Evolutionary conservation across 2,888 invertebrate genomes (phyloP).

Genomic region (Tetragnatha montana): DNA sequence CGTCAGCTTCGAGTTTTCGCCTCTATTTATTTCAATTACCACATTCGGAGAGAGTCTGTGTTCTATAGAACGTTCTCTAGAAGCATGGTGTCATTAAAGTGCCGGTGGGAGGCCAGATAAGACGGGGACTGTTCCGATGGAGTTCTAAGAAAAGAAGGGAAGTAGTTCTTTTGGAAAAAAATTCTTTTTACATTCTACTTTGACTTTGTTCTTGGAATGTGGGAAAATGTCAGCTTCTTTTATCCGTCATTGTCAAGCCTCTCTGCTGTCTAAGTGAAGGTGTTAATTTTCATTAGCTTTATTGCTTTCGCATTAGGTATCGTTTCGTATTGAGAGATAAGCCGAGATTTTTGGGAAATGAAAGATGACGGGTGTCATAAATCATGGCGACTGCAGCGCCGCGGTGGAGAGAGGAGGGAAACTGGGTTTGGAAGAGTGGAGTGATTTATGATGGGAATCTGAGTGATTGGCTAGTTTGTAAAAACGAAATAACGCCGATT

Average conservation of each 20-base stretch:
- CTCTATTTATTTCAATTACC: slow-evolving; percentile 66
- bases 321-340: slow-evolving; percentile 10
- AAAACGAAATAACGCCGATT: not conserved
- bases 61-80: not conserved
- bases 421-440: not conserved
- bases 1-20: slow-evolving; percentile 49
- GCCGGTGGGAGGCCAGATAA: not conserved
- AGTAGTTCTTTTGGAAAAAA: not conserved
- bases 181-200: slow-evolving; percentile 10
- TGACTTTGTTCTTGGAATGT: not conserved
- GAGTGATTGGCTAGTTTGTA: not conserved
- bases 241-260: slow-evolving; percentile 18
- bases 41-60: not conserved
- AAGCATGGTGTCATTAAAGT: slow-evolving; percentile 23
- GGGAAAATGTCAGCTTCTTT: slow-evolving; percentile 1
- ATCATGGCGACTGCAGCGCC: slow-evolving; percentile 8
- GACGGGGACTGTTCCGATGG: not conserved
- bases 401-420: not conserved
- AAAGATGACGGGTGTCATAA: not conserved
- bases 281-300: slow-evolving; percentile 53
- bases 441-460: not conserved
- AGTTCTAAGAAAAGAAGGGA: not conserved
- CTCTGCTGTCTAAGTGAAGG: slow-evolving; percentile 19
- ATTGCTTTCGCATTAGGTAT: slow-evolving; percentile 21
- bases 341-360: not conserved